Evolutionary conservation across 2,797 vertebrate genomes (phyloP).

Genomic region (Chloroceryle amazona): DNA sequence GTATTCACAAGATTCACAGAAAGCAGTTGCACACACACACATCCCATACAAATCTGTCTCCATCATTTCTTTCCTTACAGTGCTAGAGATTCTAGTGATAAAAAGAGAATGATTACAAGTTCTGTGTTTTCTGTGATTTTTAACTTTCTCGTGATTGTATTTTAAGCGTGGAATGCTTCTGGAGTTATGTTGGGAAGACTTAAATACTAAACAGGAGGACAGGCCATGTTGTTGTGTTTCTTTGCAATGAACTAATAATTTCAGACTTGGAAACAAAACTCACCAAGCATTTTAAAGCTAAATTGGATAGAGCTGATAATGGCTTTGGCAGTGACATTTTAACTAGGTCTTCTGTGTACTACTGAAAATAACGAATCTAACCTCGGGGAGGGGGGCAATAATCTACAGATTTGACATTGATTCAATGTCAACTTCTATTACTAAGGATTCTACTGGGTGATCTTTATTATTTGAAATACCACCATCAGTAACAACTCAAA

Average conservation of each 20-base stretch:
- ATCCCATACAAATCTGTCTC: not conserved
- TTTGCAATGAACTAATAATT: not conserved
- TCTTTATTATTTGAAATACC: not conserved
- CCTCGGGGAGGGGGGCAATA: not conserved
- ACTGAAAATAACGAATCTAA: not conserved
- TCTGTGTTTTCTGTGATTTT: not conserved
- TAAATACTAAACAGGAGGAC: not conserved
- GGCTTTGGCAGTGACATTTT: not conserved
- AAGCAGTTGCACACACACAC: not conserved
- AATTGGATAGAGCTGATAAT: not conserved
- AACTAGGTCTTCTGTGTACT: not conserved
- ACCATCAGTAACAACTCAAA: not conserved
- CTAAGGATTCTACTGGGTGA: not conserved
- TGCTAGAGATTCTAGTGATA: not conserved
- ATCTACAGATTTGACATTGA: not conserved
- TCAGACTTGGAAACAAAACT: not conserved
- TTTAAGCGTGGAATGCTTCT: not conserved
- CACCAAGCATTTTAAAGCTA: not conserved
- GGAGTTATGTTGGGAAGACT: not conserved
- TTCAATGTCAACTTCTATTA: not conserved
- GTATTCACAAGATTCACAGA: not conserved
- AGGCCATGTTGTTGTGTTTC: not conserved
- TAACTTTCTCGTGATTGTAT: not conserved
- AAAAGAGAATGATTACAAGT: not conserved
- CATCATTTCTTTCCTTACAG: not conserved